Evolutionary conservation across 2,113 vertebrate species (phyloP).

Genomic region (Gadus chalcogrammus): DNA sequence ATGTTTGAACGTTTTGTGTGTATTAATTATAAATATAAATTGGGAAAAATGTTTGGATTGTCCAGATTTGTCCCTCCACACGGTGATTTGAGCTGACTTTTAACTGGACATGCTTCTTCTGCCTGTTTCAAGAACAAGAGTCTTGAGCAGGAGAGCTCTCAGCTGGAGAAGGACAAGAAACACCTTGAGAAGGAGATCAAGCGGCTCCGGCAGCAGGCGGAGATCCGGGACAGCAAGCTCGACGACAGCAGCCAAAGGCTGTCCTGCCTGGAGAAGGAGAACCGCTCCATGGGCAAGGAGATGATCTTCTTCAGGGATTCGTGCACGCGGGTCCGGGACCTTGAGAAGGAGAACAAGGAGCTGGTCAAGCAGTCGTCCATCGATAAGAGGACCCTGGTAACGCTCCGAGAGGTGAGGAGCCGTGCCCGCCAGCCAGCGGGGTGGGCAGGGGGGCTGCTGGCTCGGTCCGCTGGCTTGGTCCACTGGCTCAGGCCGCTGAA

Average conservation of each 20-base stretch:
- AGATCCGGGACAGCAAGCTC: constrained; percentile 91
- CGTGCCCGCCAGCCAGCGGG: no score
- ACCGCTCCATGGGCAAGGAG: constrained; percentile 88
- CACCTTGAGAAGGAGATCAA: constrained; percentile 97
- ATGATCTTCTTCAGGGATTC: constrained; percentile 87
- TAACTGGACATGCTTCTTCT: not conserved
- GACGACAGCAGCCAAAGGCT: constrained; percentile 90
- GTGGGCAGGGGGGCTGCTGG: not conserved
- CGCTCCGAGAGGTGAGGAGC: constrained; percentile 86
- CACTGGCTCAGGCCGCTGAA: not conserved
- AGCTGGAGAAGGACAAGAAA: constrained; percentile 96
- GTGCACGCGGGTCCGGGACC: constrained; percentile 84
- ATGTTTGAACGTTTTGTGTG: no score
- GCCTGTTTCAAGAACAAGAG: constrained; percentile 70
- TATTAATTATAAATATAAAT: no score
- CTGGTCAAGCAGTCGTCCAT: constrained; percentile 90
- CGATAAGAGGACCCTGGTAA: constrained; percentile 92
- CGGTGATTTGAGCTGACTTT: no score
- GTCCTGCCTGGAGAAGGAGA: constrained; percentile 88
- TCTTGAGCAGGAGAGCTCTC: constrained; percentile 90
- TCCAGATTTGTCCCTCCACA: no score
- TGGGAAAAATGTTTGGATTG: no score
- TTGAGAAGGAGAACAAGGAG: constrained; percentile 95
- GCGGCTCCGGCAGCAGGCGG: constrained; percentile 90
- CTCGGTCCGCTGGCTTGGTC: not conserved